Conservation (phyloP, 2,888 invertebrate genomes). For the Drosophila acutilabella region DNA sequence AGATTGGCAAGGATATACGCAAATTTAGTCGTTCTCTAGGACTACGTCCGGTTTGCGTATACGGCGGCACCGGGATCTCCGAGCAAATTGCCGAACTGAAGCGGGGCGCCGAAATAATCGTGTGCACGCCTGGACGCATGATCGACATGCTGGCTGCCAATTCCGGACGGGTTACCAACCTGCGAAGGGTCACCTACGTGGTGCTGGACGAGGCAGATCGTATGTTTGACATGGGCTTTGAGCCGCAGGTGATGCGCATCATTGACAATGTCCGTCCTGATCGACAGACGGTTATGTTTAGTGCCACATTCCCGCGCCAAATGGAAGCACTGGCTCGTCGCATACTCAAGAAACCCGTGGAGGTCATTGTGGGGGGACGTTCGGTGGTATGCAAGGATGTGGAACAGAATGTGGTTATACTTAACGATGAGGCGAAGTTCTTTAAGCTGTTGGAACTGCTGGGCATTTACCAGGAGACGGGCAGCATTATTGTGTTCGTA, state of each 20-base stretch:
- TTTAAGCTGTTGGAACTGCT: constrained; percentile 98
- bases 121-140: constrained; percentile 99
- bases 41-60: constrained; percentile 96
- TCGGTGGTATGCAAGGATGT: constrained; percentile 99
- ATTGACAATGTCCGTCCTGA: constrained; percentile 98
- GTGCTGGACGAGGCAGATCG: constrained; percentile 99
- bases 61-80: constrained; percentile 98
- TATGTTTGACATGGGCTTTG: constrained; percentile 99
- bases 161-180: constrained; percentile 98
- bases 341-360: constrained; percentile 97
- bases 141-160: constrained; percentile 99
- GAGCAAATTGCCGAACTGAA: constrained; percentile 97
- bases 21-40: constrained; percentile 96
- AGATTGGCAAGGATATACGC: constrained; percentile 98
- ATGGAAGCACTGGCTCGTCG: constrained; percentile 99
- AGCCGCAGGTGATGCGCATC: constrained; percentile 93
- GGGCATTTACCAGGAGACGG: constrained; percentile 95
- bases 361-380: constrained; percentile 98
- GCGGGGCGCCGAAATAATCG: constrained; percentile 98
- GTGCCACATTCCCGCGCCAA: constrained; percentile 99
- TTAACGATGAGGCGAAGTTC: constrained; percentile 99
- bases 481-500: constrained; percentile 98
- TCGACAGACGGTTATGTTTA: constrained; percentile 99
- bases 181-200: constrained; percentile 97
- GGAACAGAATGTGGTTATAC: constrained; percentile 95